Evolutionary conservation across 2,797 vertebrate genomes (phyloP).

Genomic region (Myotis planiceps): DNA sequence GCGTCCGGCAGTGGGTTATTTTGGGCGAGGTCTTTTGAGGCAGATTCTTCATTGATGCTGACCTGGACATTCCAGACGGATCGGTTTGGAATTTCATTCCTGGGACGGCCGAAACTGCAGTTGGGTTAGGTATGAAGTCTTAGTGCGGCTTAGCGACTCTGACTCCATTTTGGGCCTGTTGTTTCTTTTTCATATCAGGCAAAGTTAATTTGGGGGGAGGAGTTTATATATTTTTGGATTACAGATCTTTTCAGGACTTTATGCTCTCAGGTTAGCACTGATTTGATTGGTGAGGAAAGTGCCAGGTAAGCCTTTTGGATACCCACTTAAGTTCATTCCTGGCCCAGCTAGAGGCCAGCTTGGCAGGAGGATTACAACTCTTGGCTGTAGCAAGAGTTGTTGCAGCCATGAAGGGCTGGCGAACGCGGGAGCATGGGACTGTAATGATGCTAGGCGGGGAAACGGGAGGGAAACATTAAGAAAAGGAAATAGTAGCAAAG

Average conservation of each 20-base stretch:
- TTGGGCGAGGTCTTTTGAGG: background rate
- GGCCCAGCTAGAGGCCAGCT: background rate
- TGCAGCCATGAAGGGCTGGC: background rate
- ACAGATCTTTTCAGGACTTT: background rate
- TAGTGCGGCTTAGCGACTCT: background rate
- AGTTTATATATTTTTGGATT: background rate
- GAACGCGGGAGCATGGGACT: background rate
- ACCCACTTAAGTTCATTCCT: background rate
- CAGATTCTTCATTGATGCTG: background rate
- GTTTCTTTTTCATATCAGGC: background rate
- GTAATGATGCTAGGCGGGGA: background rate
- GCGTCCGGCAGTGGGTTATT: background rate
- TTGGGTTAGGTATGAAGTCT: background rate
- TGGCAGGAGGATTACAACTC: background rate
- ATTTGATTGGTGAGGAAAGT: slow-evolving; percentile 13
- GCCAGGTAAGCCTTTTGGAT: background rate
- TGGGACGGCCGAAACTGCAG: background rate
- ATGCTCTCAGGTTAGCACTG: background rate
- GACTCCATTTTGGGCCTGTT: background rate
- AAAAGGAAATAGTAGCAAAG: slow-evolving; percentile 12
- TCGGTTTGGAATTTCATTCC: background rate
- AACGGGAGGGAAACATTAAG: slow-evolving; percentile 19
- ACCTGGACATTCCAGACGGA: background rate
- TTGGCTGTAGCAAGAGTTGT: background rate
- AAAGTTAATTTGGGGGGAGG: background rate